These are phyloP conservation scores for Syritta pipiens DNA, from an alignment of 2,888 invertebrate genomes.

Conservation along the genomic window DNA sequence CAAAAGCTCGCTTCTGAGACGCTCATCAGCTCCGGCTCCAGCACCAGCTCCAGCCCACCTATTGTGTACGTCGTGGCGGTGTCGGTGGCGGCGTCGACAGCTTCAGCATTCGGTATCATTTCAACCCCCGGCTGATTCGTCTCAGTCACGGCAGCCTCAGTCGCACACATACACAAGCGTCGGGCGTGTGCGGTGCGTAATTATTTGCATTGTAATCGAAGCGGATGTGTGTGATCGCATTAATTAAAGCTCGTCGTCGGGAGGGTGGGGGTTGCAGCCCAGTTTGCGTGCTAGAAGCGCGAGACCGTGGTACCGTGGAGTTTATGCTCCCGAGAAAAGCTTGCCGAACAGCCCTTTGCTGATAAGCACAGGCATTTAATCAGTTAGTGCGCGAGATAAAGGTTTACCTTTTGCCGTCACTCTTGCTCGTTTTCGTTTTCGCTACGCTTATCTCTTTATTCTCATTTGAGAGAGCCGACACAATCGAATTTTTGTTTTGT, in stretches of 20 bases:
- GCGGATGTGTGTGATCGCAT: slow-evolving; percentile 55
- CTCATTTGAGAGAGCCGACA: slow-evolving; percentile 26
- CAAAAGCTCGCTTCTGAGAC: slow-evolving; percentile 57
- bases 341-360: too few species aligned
- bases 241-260: slow-evolving; percentile 49
- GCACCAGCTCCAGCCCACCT: slow-evolving; percentile 51
- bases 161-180: slow-evolving; percentile 1
- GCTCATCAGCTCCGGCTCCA: too few species aligned
- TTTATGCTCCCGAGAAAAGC: slow-evolving; percentile 25
- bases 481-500: slow-evolving; percentile 53
- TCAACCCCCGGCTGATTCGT: slow-evolving; percentile 36
- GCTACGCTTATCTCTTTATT: slow-evolving; percentile 62
- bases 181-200: slow-evolving; percentile 40
- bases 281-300: too few species aligned
- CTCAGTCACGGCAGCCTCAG: slow-evolving; percentile 15
- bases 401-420: slow-evolving; percentile 48
- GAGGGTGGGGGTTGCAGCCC: not conserved
- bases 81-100: slow-evolving; percentile 24
- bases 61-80: slow-evolving; percentile 12
- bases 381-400: slow-evolving; percentile 57
- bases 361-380: slow-evolving; percentile 45
- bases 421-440: too few species aligned
- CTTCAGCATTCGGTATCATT: slow-evolving; percentile 47
- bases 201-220: slow-evolving; percentile 63
- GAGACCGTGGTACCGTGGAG: not conserved